phyloP scores from a whole-genome alignment of 2,888 invertebrate genomes.

The Drosophila austrosaltans region DNA sequence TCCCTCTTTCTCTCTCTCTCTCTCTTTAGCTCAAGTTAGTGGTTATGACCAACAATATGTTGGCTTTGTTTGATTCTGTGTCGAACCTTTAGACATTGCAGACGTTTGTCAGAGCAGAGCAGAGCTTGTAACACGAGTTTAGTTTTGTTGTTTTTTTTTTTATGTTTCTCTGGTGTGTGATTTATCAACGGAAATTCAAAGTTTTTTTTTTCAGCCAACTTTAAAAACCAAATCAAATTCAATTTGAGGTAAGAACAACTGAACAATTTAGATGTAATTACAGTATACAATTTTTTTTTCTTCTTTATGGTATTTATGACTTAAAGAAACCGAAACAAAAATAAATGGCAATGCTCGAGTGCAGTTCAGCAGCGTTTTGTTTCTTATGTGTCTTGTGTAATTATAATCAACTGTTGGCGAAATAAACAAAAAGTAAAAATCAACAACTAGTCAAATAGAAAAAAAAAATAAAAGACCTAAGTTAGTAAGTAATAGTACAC shows the following conservation, averaged over 20 bases:
- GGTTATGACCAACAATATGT: not conserved
- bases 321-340: slow-evolving; percentile 2
- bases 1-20: slow-evolving; percentile 2
- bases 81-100: slow-evolving; percentile 43
- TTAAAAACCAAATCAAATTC: slow-evolving; percentile 14
- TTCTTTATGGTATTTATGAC: slow-evolving; percentile 34
- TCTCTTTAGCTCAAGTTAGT: not conserved
- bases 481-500: slow-evolving; percentile 36
- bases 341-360: slow-evolving; percentile 6
- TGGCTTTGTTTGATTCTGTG: slow-evolving; percentile 52
- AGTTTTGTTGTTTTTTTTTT: slow-evolving; percentile 3
- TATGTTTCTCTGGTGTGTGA: not conserved
- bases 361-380: slow-evolving; percentile 39
- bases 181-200: slow-evolving; percentile 30
- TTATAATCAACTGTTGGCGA: slow-evolving; percentile 50
- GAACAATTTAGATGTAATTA: slow-evolving; percentile 29
- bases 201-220: slow-evolving; percentile 8
- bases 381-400: slow-evolving; percentile 55
- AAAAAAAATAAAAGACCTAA: not conserved
- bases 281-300: slow-evolving; percentile 11
- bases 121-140: slow-evolving; percentile 37
- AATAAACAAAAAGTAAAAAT: slow-evolving; percentile 22
- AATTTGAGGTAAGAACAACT: slow-evolving; percentile 56
- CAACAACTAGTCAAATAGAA: slow-evolving; percentile 1
- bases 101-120: slow-evolving; percentile 44